These are phyloP conservation scores for Schizopygopsis malacanthus DNA, from an alignment of 2,797 vertebrate genomes.

Conservation along the genomic window DNA sequence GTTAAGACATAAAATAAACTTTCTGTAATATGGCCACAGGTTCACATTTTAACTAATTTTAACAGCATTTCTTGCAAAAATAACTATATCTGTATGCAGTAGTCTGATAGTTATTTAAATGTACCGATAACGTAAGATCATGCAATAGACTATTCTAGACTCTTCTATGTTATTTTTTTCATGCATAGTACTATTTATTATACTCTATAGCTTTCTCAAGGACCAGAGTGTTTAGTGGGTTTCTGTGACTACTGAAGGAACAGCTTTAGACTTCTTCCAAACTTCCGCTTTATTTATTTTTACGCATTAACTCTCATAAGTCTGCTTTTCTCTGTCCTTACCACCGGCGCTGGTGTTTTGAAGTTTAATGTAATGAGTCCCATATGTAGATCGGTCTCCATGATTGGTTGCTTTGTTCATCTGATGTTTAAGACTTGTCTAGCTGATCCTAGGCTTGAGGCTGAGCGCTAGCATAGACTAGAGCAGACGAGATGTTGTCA, in stretches of 20 bases:
- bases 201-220: background rate
- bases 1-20: too few species aligned
- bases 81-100: too few species aligned
- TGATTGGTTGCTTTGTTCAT: background rate
- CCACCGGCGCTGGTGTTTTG: constrained; percentile 48
- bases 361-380: constrained; percentile 15
- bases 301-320: constrained; percentile 67
- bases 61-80: too few species aligned
- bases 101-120: background rate
- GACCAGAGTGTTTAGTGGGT: background rate
- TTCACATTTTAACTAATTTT: too few species aligned
- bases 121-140: background rate
- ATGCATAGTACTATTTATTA: too few species aligned
- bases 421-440: background rate
- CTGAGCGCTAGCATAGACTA: background rate
- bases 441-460: background rate
- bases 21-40: too few species aligned
- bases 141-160: background rate
- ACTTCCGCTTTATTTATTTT: background rate
- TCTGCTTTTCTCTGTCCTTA: constrained; percentile 74
- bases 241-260: constrained; percentile 5
- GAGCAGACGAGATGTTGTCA: background rate
- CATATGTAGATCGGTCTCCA: constrained; percentile 5
- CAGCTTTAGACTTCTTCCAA: background rate
- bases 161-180: background rate